Percentiles rank a stretch among this genome's conserved stretches.
Conservation (phyloP, 2,888 invertebrate genomes). For the Drosophila hamatofila region DNA sequence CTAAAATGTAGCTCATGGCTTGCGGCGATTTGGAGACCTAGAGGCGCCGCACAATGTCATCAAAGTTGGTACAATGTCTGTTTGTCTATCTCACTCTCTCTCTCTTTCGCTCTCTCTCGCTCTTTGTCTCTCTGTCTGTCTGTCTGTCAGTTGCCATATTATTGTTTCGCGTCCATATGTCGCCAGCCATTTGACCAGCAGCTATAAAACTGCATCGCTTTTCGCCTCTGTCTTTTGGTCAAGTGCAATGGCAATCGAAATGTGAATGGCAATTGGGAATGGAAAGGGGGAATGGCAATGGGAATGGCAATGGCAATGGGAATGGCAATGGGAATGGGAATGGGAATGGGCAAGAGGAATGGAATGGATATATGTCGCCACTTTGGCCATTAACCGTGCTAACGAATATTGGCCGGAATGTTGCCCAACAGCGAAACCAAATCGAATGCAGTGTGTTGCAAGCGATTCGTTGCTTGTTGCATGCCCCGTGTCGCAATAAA, state of each 20-base stretch:
- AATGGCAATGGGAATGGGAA: conserved; percentile 15
- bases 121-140: background rate
- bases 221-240: conserved; percentile 53
- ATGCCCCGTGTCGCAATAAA: conserved; percentile 58
- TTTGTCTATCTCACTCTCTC: background rate
- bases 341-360: conserved; percentile 6
- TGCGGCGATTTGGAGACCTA: conserved; percentile 20
- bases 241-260: conserved; percentile 54
- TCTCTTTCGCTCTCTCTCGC: background rate
- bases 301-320: conserved; percentile 22
- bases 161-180: conserved; percentile 72
- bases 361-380: conserved; percentile 48
- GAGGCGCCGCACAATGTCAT: conserved; percentile 17
- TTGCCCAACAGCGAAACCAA: conserved; percentile 23
- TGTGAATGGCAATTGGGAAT: conserved; percentile 42
- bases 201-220: conserved; percentile 63
- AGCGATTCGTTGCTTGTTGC: conserved; percentile 29
- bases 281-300: conserved; percentile 3
- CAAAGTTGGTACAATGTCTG: background rate
- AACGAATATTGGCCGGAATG: conserved; percentile 61
- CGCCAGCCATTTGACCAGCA: conserved; percentile 62
- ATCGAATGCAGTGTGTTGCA: conserved; percentile 22
- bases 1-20: background rate
- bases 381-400: conserved; percentile 53
- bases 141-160: conserved; percentile 12